Percentiles rank a stretch among this genome's conserved stretches.
phyloP scores from a whole-genome alignment of 2,797 vertebrate genomes.

The Ciconia nigra region DNA sequence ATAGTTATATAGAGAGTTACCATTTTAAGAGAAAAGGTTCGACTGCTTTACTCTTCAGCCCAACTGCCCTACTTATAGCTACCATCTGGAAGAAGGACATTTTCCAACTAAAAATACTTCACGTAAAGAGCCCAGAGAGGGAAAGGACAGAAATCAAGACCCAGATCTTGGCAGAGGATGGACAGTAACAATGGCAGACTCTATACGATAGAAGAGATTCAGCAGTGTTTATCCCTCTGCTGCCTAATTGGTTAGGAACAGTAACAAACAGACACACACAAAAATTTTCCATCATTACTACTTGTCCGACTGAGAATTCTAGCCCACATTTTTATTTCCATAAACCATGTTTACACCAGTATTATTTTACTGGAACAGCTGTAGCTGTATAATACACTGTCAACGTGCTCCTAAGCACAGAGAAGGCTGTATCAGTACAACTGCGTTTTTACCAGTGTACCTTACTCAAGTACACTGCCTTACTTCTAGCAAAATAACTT shows the following conservation, averaged over 20 bases:
- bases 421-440: neutral
- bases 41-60: neutral
- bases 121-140: neutral
- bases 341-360: neutral
- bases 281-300: neutral
- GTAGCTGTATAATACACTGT: neutral
- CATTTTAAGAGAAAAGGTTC: neutral
- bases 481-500: neutral
- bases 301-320: neutral
- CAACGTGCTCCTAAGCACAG: neutral
- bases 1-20: rapidly evolving
- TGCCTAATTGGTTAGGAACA: neutral
- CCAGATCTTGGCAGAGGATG: neutral
- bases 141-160: neutral
- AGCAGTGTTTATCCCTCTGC: neutral
- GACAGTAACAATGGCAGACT: neutral
- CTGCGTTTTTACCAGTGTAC: neutral
- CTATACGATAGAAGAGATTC: neutral
- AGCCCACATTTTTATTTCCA: neutral
- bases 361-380: neutral
- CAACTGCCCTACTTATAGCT: conserved; percentile 2
- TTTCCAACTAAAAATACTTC: neutral
- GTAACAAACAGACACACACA: neutral
- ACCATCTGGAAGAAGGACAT: conserved; percentile 7
- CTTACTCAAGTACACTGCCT: neutral